A percentile compares a stretch with the other conserved stretches of the same genome.
Conservation (phyloP, 2,888 invertebrate genomes). For the Nemurella pictetii region DNA sequence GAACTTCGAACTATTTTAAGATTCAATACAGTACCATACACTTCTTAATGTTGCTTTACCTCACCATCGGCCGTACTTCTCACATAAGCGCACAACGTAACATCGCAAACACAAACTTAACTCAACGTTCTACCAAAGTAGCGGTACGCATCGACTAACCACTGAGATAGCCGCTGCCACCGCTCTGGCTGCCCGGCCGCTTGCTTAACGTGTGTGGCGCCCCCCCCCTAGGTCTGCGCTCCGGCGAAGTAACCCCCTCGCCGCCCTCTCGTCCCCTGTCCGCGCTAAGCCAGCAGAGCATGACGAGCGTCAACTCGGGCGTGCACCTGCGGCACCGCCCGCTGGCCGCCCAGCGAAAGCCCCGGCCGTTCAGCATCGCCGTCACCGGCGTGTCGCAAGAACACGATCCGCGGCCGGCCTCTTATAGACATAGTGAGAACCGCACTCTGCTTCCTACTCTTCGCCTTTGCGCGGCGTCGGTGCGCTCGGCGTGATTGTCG, state of each 20-base stretch:
- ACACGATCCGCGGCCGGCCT: conserved; percentile 51
- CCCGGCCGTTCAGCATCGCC: conserved; percentile 80
- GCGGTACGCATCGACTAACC: background rate
- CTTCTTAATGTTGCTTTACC: background rate
- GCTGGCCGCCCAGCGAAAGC: conserved; percentile 67
- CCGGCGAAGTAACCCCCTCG: conserved; percentile 74
- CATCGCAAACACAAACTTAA: background rate
- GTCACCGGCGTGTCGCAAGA: conserved; percentile 70
- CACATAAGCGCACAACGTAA: background rate
- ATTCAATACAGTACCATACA: background rate
- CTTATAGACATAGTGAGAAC: conserved; percentile 54
- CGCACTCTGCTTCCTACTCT: conserved; percentile 31
- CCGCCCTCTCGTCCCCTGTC: conserved; percentile 83
- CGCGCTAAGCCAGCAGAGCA: conserved; percentile 76
- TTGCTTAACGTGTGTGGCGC: conserved; percentile 4
- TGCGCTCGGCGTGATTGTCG: background rate
- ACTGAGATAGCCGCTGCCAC: background rate
- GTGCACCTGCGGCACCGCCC: conserved; percentile 63
- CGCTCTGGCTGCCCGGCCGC: background rate
- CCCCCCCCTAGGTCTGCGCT: conserved; percentile 46
- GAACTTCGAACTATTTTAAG: too few relatives aligned
- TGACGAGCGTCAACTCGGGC: conserved; percentile 61
- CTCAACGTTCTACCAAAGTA: background rate
- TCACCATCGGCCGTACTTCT: background rate
- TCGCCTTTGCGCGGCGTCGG: too few relatives aligned